Percentiles rank a stretch among this genome's conserved stretches.
Evolutionary conservation across 2,797 vertebrate species (phyloP).

Genomic region (Lacerta bilineata): DNA sequence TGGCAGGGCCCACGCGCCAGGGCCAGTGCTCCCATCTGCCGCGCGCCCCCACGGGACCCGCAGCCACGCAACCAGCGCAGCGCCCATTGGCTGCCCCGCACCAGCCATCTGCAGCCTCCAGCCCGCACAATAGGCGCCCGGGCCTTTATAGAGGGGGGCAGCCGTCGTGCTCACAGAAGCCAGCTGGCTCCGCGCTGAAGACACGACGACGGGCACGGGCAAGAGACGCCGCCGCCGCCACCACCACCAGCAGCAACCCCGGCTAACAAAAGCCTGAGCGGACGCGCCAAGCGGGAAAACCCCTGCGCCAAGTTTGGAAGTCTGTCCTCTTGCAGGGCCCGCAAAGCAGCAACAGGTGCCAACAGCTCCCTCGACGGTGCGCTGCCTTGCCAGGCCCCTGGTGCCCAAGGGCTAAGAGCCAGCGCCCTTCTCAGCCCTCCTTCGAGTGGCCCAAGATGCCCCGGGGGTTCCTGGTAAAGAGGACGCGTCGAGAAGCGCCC

Average conservation of each 20-base stretch:
- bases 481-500: conserved; percentile 64
- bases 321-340: not conserved
- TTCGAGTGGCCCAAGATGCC: conserved; percentile 58
- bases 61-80: conserved; percentile 70
- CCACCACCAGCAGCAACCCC: too few species aligned
- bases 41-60: conserved; percentile 66
- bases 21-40: conserved; percentile 65
- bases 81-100: conserved; percentile 70
- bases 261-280: too few species aligned
- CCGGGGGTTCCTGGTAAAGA: conserved; percentile 76
- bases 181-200: conserved; percentile 12
- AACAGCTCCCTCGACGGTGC: not conserved
- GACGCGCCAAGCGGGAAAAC: too few species aligned
- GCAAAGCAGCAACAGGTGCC: not conserved
- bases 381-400: not conserved
- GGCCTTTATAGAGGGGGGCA: conserved; percentile 67
- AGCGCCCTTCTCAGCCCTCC: too few species aligned
- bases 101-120: conserved; percentile 75
- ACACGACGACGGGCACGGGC: conserved; percentile 36
- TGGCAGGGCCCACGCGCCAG: conserved; percentile 57
- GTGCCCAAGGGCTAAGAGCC: not conserved
- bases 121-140: conserved; percentile 64
- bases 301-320: not conserved
- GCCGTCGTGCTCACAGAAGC: not conserved
- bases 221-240: not conserved